phyloP scores from a whole-genome alignment of 2,888 invertebrate species.

The Lysandra coridon region DNA sequence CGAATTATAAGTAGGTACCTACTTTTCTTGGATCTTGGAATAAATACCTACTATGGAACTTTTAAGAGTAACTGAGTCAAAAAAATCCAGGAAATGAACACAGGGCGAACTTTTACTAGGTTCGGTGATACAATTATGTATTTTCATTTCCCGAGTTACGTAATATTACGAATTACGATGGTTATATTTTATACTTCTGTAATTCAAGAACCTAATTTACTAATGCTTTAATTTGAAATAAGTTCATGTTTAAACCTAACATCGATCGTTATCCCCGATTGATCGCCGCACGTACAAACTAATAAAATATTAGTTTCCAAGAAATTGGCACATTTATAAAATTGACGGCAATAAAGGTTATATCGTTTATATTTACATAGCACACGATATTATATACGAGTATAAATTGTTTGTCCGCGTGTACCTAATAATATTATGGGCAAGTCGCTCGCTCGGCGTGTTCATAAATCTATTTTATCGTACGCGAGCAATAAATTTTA shows the following conservation, averaged over 20 bases:
- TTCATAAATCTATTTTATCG: conserved; percentile 81
- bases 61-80: too few relatives aligned
- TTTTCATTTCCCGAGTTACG: too few relatives aligned
- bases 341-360: conserved; percentile 37
- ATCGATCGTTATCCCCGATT: not conserved
- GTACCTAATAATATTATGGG: conserved; percentile 69
- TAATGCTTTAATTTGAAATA: not conserved
- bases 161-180: too few relatives aligned
- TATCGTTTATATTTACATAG: conserved; percentile 44
- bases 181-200: too few relatives aligned
- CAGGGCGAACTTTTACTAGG: too few relatives aligned
- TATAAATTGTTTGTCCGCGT: conserved; percentile 58
- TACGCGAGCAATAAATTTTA: conserved; percentile 79
- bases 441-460: conserved; percentile 57
- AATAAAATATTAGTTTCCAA: conserved; percentile 27
- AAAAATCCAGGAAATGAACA: too few relatives aligned
- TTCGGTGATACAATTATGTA: too few relatives aligned
- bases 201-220: too few relatives aligned
- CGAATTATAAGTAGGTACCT: not conserved
- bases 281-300: not conserved
- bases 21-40: too few relatives aligned
- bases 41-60: too few relatives aligned
- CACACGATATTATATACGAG: conserved; percentile 43
- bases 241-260: not conserved
- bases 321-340: conserved; percentile 29